A percentile compares a stretch with the other conserved stretches of the same genome.
Conservation (phyloP, 2,113 vertebrate species). For the Myotis davidii region DNA sequence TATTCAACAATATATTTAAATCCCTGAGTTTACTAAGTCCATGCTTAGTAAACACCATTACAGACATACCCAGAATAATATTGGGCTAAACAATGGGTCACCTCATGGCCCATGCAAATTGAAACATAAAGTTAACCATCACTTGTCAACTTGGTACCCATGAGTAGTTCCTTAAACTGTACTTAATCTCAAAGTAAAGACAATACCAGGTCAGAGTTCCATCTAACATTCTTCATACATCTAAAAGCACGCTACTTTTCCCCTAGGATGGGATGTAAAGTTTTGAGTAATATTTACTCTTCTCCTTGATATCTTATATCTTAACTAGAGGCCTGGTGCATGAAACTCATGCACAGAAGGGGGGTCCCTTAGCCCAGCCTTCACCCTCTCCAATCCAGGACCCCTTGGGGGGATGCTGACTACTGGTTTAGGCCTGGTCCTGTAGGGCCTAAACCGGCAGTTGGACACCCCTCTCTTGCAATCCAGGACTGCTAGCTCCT, state of each 20-base stretch:
- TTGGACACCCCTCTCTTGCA: too few species aligned
- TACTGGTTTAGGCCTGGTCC: too few species aligned
- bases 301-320: not conserved
- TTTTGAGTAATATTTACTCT: not conserved
- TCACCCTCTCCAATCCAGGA: too few species aligned
- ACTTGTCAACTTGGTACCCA: not conserved
- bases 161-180: not conserved
- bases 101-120: not conserved
- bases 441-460: too few species aligned
- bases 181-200: not conserved
- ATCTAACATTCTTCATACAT: not conserved
- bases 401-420: too few species aligned
- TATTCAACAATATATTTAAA: not conserved
- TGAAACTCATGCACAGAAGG: too few species aligned
- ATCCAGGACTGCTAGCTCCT: too few species aligned
- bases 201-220: not conserved
- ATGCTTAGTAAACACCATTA: not conserved
- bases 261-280: not conserved
- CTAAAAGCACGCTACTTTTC: not conserved
- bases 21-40: not conserved
- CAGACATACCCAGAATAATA: not conserved
- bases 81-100: not conserved
- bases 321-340: not conserved
- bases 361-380: too few species aligned
- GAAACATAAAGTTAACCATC: not conserved